Conservation (phyloP, 2,888 invertebrate genomes). For the Tortrix viridana region DNA sequence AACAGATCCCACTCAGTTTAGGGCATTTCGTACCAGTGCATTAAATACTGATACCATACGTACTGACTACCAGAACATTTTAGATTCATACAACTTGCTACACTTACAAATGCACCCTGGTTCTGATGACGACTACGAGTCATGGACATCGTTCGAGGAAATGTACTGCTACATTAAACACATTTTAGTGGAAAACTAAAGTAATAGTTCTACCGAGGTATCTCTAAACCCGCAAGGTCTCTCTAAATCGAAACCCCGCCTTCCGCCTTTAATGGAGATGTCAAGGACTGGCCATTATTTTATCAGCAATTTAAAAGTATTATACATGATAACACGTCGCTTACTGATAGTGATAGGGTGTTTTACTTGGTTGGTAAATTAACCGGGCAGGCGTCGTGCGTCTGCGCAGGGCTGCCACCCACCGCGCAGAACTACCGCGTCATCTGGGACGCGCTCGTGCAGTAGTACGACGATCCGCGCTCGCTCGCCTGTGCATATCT, state of each 20-base stretch:
- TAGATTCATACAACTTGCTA: neutral
- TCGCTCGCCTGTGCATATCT: neutral
- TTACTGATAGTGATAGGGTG: neutral
- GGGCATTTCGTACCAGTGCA: neutral
- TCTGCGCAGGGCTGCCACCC: neutral
- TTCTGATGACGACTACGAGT: neutral
- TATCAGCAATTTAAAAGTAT: neutral
- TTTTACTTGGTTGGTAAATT: neutral
- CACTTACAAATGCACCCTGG: neutral
- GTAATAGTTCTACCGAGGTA: neutral
- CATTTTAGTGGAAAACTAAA: neutral
- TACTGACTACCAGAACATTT: neutral
- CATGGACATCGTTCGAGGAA: neutral
- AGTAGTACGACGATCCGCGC: neutral
- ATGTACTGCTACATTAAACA: neutral
- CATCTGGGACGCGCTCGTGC: constrained; percentile 3
- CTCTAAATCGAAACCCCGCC: neutral
- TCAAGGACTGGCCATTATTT: constrained; percentile 1
- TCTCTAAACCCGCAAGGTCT: neutral
- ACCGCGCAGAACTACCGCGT: neutral
- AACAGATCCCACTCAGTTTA: neutral
- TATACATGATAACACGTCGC: neutral
- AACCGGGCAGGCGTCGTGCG: neutral
- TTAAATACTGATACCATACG: neutral
- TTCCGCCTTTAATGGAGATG: constrained; percentile 2